Evolutionary conservation across 1,140 invertebrate species (phyloP), one percentile per base, ranked within the genome.

Genomic region (Agraylea sexmaculata): DNA sequence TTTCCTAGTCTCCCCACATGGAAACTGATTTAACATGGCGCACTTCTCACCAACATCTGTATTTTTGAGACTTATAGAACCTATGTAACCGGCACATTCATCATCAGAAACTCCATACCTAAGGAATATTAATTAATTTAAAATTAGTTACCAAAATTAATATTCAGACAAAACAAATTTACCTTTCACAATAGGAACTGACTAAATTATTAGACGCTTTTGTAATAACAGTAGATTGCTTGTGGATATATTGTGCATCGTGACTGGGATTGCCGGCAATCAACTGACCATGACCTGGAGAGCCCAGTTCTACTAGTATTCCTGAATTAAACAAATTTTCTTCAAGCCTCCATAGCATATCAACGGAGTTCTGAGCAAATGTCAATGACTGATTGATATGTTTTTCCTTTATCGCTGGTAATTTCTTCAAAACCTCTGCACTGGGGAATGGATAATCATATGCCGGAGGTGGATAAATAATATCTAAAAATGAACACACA

Each of bases 201-300:
- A 59, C 45, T 2, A 80, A 53, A 55, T 75, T 71, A 31, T 69
- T 64, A 0, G 76, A 76, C 11, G 78, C 76, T 52, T 74, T 77
- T 1, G 67, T 63, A 1, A 73, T 71, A 12, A 72, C 63, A 41
- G 74, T 57, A 0, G 76, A 77, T 27, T 73, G 69, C 36, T 67
- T 62, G n/a, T 72, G 70, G 47, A 71, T 69, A 18, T 68, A 56
- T 51, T 78, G 63, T 20, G 75, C 75, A 38, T 71, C 68, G 3
- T 59, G 51, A 2, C 64, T 66, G 7, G 77, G 75, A 27, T 57
- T 58, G 0, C 73, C 69, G 27, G 69, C 62, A 19, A 77, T 68
- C n/a, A 69, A 66, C 37, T 78, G 63, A 4, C 68, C 73, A 34
- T 74, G 66, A n/a, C 68, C 66, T 8, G 74, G 66, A 10, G 69